These are phyloP conservation scores for Achatina immaculata DNA, from an alignment of 1,140 invertebrate genomes.

Conservation along the genomic window DNA sequence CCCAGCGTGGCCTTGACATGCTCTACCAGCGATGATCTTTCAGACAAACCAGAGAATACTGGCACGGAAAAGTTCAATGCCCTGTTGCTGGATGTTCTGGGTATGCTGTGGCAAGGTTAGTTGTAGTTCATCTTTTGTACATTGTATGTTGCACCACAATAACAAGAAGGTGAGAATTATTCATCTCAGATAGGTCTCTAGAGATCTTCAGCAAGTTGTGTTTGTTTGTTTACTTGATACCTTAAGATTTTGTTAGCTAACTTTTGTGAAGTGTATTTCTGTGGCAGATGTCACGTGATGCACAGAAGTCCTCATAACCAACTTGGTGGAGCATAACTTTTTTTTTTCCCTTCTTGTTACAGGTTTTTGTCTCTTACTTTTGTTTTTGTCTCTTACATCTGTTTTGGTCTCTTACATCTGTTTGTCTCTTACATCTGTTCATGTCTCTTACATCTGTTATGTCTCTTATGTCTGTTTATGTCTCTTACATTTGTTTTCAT, in stretches of 20 bases:
- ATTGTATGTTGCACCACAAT: too few species aligned
- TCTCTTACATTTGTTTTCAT: background rate
- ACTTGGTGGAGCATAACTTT: too few species aligned
- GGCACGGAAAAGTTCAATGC: background rate
- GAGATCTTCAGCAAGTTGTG: too few species aligned
- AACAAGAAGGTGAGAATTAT: too few species aligned
- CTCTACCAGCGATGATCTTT: background rate
- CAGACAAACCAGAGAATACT: background rate
- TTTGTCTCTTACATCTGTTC: background rate
- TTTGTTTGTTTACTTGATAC: too few species aligned
- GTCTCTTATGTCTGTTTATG: background rate
- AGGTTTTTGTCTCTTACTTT: background rate
- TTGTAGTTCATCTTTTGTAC: too few species aligned
- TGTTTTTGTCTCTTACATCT: background rate
- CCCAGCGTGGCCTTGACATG: background rate
- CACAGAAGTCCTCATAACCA: too few species aligned
- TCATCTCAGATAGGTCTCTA: too few species aligned
- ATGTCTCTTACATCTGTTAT: background rate
- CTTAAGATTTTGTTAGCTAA: too few species aligned
- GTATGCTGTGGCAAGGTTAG: conserved; percentile 27
- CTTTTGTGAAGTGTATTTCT: too few species aligned
- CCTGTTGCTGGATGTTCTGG: conserved; percentile 3
- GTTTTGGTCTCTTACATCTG: background rate
- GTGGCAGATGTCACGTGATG: too few species aligned
- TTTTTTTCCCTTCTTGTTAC: background rate